phyloP scores from a whole-genome alignment of 1,140 invertebrate species.

The Caenorhabditis remanei region DNA sequence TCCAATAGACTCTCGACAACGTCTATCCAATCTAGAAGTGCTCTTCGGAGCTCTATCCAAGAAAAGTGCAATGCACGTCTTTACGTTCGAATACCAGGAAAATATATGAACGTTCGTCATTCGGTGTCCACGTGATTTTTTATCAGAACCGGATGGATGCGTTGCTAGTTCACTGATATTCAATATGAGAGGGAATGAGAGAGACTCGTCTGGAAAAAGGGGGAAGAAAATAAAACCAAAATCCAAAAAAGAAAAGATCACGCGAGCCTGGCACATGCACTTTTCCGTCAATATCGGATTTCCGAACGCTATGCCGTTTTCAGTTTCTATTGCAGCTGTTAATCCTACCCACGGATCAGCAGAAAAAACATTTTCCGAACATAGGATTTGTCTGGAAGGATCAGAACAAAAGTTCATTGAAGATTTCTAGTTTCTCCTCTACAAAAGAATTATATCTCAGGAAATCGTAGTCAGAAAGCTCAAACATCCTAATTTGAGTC shows the following conservation, averaged over 20 bases:
- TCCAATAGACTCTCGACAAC: conserved; percentile 42
- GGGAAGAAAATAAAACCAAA: conserved; percentile 8
- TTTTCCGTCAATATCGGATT: conserved; percentile 10
- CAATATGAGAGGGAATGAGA: not conserved
- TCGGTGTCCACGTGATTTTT: not conserved
- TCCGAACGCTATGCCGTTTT: conserved; percentile 3
- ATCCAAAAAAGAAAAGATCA: conserved; percentile 11
- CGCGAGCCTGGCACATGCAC: not conserved
- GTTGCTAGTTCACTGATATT: not conserved
- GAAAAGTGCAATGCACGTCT: not conserved
- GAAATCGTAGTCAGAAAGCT: not conserved
- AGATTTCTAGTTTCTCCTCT: not conserved
- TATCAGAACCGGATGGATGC: not conserved
- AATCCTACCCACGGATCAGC: conserved; percentile 16
- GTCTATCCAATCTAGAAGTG: conserved; percentile 12
- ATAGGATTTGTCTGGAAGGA: not conserved
- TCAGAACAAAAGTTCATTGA: not conserved
- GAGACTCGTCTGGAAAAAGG: not conserved
- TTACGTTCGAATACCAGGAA: not conserved
- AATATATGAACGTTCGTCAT: not conserved
- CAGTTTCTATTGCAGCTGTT: conserved; percentile 53
- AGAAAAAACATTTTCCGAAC: not conserved
- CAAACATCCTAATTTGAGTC: not conserved
- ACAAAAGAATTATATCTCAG: not conserved
- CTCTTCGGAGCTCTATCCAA: conserved; percentile 23